Conservation (phyloP, 2,113 vertebrate species). For the Astur gentilis region DNA sequence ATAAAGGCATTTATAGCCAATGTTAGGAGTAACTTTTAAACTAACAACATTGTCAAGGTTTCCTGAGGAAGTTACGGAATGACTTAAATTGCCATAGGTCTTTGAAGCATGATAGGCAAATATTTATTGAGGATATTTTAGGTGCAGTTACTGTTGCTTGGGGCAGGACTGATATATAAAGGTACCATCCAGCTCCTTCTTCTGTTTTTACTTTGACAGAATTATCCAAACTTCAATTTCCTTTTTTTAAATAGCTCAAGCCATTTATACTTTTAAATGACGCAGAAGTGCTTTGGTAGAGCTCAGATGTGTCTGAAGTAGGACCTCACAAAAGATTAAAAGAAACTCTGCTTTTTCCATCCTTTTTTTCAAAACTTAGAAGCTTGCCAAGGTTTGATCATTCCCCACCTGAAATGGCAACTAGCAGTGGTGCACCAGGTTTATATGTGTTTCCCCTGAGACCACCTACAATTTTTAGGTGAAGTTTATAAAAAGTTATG, state of each 20-base stretch:
- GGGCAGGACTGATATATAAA: not conserved
- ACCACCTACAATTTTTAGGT: not conserved
- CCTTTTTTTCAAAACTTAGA: not conserved
- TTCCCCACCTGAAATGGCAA: not conserved
- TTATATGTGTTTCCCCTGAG: not conserved
- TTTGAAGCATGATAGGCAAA: not conserved
- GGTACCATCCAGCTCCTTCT: not conserved
- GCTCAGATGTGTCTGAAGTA: not conserved
- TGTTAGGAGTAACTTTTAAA: not conserved
- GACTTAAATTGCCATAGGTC: not conserved
- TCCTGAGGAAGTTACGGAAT: not conserved
- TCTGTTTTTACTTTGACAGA: not conserved
- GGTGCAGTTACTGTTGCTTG: not conserved
- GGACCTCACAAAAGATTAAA: not conserved
- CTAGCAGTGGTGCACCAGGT: not conserved
- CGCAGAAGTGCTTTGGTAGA: not conserved
- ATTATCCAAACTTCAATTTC: not conserved
- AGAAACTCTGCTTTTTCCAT: not conserved
- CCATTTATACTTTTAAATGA: not conserved
- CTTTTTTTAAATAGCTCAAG: not conserved
- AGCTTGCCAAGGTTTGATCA: not conserved
- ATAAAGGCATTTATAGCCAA: not conserved
- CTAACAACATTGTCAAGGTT: not conserved
- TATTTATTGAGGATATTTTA: not conserved
- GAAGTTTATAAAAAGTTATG: not conserved